Percentiles rank a stretch among this genome's conserved stretches.
phyloP scores from a whole-genome alignment of 2,888 invertebrate genomes.

The Dasypolia templi region DNA sequence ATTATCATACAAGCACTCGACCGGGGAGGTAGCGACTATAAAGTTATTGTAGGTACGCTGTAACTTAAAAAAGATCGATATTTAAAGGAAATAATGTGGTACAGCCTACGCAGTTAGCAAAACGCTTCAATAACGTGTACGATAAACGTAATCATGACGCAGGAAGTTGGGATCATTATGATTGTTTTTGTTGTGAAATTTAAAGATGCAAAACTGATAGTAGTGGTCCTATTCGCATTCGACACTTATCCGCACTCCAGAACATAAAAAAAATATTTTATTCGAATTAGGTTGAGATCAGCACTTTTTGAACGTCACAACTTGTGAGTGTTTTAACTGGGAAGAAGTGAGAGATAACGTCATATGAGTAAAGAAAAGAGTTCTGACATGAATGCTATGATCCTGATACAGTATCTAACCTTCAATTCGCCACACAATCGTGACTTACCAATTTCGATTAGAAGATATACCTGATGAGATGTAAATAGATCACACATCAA shows the following conservation, averaged over 20 bases:
- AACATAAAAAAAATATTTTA: neutral
- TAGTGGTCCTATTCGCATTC: neutral
- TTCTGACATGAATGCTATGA: no score
- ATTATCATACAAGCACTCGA: conserved; percentile 22
- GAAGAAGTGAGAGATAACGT: neutral
- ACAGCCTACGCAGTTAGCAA: conserved; percentile 14
- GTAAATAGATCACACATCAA: no score
- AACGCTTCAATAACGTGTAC: neutral
- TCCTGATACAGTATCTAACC: no score
- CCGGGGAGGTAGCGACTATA: conserved; percentile 7
- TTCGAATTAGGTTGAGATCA: neutral
- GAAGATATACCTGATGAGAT: neutral
- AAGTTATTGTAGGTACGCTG: conserved; percentile 3
- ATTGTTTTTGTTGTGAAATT: neutral
- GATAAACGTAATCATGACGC: neutral
- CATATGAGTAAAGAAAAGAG: no score
- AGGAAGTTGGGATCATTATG: neutral
- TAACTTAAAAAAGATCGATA: conserved; percentile 59
- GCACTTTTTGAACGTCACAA: neutral
- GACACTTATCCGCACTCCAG: neutral
- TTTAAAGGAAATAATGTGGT: conserved; percentile 47
- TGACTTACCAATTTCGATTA: conserved; percentile 23
- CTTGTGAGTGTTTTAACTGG: neutral
- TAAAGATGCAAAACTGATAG: neutral
- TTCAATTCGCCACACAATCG: no score